Evolutionary conservation across 2,888 invertebrate species (phyloP).

Genomic region (Nezara viridula): DNA sequence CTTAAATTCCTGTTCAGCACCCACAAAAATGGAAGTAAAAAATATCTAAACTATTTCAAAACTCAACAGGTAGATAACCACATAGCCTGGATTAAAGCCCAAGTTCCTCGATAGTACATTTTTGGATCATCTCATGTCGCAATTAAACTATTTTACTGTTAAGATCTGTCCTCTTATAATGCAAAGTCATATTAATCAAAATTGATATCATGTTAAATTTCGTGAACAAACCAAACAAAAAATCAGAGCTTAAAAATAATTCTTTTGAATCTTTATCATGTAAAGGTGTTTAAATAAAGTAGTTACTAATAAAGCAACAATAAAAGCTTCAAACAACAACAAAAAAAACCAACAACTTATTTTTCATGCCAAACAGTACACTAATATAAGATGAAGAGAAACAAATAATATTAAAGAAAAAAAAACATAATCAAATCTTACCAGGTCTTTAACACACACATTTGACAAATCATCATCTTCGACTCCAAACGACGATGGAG

Average conservation of each 20-base stretch:
- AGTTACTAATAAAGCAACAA: neutral
- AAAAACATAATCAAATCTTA: constrained; percentile 69
- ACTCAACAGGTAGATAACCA: no score
- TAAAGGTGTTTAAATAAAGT: neutral
- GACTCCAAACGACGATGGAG: constrained; percentile 64
- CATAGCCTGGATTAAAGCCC: no score
- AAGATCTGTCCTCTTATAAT: no score
- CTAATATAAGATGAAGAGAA: neutral
- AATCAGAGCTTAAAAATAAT: neutral
- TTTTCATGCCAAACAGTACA: constrained; percentile 25
- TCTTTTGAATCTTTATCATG: no score
- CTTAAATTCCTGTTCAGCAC: no score
- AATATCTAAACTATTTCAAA: no score
- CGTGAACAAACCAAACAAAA: neutral
- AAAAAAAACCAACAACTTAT: neutral
- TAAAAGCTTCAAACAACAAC: neutral
- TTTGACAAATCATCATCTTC: constrained; percentile 74
- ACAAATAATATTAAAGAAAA: neutral
- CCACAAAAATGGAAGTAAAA: no score
- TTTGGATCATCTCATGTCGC: no score
- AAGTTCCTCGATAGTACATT: no score
- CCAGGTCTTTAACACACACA: constrained; percentile 77
- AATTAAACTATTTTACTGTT: no score
- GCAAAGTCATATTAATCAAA: no score
- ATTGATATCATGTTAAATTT: no score